Percentiles rank a stretch among this genome's conserved stretches.
Evolutionary conservation across 1,140 invertebrate species (phyloP).

Genomic region (Drosophila truncata): DNA sequence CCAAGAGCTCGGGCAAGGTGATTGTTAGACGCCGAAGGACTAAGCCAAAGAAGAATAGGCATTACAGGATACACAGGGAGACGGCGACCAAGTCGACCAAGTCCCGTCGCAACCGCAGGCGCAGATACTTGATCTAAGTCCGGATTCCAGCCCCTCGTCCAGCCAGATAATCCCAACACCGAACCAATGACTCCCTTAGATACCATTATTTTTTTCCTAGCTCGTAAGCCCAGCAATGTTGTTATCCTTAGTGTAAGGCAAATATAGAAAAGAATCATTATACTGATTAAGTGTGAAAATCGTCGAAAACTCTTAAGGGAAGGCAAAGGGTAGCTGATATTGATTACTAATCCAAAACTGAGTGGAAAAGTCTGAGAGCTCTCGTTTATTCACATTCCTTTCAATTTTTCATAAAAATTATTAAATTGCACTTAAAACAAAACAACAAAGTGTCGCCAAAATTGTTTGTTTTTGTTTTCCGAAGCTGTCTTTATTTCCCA

Average conservation of each 20-base stretch:
- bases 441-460: too few relatives aligned
- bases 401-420: background rate
- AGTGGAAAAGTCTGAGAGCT: background rate
- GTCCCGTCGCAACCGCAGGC: background rate
- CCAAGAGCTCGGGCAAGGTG: too few relatives aligned
- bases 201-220: background rate
- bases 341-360: background rate
- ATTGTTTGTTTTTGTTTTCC: background rate
- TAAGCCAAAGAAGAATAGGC: accelerated
- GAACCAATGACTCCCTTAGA: background rate
- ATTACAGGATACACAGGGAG: accelerated
- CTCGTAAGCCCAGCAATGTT: background rate
- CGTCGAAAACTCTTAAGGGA: accelerated
- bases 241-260: background rate
- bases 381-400: background rate
- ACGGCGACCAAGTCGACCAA: background rate
- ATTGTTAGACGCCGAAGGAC: background rate
- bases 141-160: background rate
- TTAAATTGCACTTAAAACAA: background rate
- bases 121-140: background rate
- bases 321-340: too few relatives aligned
- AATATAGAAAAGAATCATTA: background rate
- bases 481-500: background rate
- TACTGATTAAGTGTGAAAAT: too few relatives aligned
- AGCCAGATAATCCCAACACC: background rate